phyloP scores from a whole-genome alignment of 2,113 vertebrate species.

The Cavia aperea region DNA sequence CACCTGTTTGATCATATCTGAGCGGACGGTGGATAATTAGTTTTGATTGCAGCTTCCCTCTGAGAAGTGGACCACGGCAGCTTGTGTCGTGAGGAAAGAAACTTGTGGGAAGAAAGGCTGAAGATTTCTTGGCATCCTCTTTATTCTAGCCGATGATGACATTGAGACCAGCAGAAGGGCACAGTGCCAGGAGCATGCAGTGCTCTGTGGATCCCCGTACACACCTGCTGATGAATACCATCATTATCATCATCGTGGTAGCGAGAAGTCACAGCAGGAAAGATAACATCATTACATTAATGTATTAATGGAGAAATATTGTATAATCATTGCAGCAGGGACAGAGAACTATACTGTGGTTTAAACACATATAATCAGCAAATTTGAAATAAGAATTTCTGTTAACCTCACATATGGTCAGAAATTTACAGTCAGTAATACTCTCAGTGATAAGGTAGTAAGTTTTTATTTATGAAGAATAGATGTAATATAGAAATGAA shows the following conservation, averaged over 20 bases:
- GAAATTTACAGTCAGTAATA: not conserved
- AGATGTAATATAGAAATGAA: not conserved
- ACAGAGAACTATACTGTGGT: not conserved
- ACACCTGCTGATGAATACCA: not conserved
- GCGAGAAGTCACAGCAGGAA: not conserved
- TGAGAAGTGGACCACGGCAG: not conserved
- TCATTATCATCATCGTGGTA: conserved; percentile 14
- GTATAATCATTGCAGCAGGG: not conserved
- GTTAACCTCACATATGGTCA: not conserved
- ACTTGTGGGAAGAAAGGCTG: not conserved
- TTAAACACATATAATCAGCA: not conserved
- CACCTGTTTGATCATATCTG: not conserved
- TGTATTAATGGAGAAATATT: not conserved
- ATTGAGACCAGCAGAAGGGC: not conserved
- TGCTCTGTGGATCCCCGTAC: not conserved
- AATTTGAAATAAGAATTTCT: not conserved
- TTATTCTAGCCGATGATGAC: not conserved
- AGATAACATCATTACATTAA: not conserved
- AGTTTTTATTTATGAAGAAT: not conserved
- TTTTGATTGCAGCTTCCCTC: not conserved
- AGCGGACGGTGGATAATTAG: not conserved
- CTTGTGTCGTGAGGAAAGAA: not conserved
- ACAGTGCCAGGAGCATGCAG: not conserved
- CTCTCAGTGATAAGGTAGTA: not conserved
- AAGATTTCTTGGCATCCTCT: not conserved